These are phyloP conservation scores for Sciurus niger DNA, from an alignment of 2,113 vertebrate species.

Conservation along the genomic window DNA sequence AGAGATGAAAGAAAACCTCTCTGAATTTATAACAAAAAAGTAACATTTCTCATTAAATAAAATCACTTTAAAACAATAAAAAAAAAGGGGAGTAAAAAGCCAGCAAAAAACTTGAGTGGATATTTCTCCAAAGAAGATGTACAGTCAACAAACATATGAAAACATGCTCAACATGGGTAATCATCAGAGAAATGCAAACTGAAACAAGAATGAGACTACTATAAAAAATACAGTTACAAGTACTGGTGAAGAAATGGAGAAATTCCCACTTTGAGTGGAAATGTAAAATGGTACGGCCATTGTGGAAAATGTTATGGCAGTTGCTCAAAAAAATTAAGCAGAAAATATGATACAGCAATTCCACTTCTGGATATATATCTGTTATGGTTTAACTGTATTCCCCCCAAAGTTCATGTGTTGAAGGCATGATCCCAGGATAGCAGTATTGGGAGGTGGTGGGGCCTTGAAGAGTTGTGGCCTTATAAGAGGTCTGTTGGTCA, in stretches of 20 bases:
- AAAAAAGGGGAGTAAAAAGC: conserved; percentile 3
- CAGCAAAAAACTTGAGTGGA: not conserved
- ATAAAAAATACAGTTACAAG: not conserved
- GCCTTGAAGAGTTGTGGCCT: not conserved
- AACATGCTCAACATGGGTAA: not conserved
- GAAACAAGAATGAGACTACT: not conserved
- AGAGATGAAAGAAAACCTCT: conserved; percentile 38
- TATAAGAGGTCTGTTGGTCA: not conserved
- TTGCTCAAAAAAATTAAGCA: conserved; percentile 37
- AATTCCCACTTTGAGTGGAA: not conserved
- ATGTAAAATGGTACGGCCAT: not conserved
- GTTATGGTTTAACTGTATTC: not conserved
- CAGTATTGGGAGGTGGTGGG: not conserved
- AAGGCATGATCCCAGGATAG: not conserved
- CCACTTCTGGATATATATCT: not conserved
- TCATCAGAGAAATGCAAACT: conserved; percentile 13
- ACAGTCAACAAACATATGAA: conserved; percentile 13
- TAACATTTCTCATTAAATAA: conserved; percentile 45
- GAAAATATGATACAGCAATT: conserved; percentile 4
- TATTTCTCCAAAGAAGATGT: conserved; percentile 12
- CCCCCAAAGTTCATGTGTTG: not conserved
- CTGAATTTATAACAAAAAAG: conserved; percentile 31
- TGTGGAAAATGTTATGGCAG: conserved; percentile 4
- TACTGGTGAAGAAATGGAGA: not conserved
- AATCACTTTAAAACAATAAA: not conserved